Base-by-base conservation (phyloP, 1,140 invertebrate genomes). In the Drosophila tani region DNA sequence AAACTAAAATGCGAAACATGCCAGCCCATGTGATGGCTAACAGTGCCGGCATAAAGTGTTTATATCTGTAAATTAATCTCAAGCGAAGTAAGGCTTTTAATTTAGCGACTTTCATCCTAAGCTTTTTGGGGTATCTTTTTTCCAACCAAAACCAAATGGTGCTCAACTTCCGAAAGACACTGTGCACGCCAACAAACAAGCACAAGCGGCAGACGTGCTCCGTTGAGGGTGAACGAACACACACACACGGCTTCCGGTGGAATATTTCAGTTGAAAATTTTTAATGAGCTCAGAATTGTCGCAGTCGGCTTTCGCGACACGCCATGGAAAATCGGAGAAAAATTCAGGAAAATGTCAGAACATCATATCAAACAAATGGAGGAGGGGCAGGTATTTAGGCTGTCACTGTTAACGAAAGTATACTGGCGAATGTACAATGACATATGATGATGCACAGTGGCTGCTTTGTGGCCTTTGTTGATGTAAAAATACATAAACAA, bases 191-290 rank as follows among this genome's bases (percentile, higher is more conserved):
- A 71, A 71, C 75, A 79, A 79, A 59, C 59, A 60, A 70, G 76
- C 40, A 62, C 58, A 68, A 40, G 47, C 53, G 51, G 60, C 68
- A 67, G 66, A 43, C 76, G 17, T 67, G 65, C 51, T 74, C 46
- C 43, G 56, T 57, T 53, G 49, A 49, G 68, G 67, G 47, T 59
- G 62, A 43, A 67, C 43, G 43, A 47, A 53, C 38, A 65, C 70
- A 70, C 41, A 62, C 43, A 62, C 43, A 58, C 58, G 50, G 81
- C 79, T 90, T 88, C 85, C 85, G 81, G 85, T 79, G 77, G 78
- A 88, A 84, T 84, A 88, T 88, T 88, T 88, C 85, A 88, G 85
- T 90, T 88, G 85, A 90, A 90, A 79, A 88, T 81, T 88, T 88
- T 88, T 88, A 88, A 88, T 88, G 85, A 88, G 85, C 85, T 85